Conservation (phyloP, 2,888 invertebrate genomes). For the Xanthia icteritia region DNA sequence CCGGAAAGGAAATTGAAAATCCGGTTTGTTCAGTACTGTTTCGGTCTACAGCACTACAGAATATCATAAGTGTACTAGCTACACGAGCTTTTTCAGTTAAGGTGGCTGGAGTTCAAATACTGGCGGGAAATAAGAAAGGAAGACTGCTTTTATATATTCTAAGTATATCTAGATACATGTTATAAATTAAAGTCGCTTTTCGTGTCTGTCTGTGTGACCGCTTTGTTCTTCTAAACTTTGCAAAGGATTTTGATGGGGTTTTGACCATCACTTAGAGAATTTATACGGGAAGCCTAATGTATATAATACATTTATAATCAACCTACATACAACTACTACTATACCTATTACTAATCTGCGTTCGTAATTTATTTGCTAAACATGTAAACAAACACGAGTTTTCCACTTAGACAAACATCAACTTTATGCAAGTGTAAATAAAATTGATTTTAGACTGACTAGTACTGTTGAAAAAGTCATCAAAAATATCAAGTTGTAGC, state of each 20-base stretch:
- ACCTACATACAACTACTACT: background rate
- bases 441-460: no score
- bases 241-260: background rate
- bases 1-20: constrained; percentile 72
- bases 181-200: background rate
- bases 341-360: no score
- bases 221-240: background rate
- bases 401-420: no score
- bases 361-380: no score
- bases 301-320: background rate
- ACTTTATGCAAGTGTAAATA: no score
- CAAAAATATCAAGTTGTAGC: no score
- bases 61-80: constrained; percentile 55
- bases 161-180: background rate
- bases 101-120: constrained; percentile 17
- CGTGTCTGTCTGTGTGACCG: background rate
- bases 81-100: constrained; percentile 41
- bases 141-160: background rate
- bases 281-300: background rate
- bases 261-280: background rate
- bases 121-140: constrained; percentile 13
- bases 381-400: no score
- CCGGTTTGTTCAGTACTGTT: constrained; percentile 66
- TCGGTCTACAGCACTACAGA: constrained; percentile 54
- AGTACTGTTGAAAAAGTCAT: no score